Evolutionary conservation across 2,113 vertebrate species (phyloP), one percentile per base, ranked within the genome.

Genomic region (Nothoprocta perdicaria): DNA sequence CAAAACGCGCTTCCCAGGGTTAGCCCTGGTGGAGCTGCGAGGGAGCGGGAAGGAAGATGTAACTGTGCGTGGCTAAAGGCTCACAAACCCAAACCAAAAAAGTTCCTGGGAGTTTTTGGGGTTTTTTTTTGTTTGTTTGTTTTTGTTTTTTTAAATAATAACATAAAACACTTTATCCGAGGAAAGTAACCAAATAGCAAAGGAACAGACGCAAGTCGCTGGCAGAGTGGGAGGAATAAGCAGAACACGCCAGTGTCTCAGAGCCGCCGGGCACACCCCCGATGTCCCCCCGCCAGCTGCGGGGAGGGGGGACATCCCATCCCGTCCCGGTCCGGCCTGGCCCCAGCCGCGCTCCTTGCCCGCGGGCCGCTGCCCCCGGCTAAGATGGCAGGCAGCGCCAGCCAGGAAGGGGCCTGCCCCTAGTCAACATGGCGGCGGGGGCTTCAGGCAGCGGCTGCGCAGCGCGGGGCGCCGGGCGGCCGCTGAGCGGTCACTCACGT

Each of bases 141-240:
- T n/a, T n/a, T 7, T 15, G 12, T 7, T 6, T 12, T 17, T 3
- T 0, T 1, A 38, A 38, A n/a, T 21, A n/a, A 22, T 13, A 27
- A 16, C 6, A 45, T 43, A 48, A 48, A 48, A 10, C 53, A 19
- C 18, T 21, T 27, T 38, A 6, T 14, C 41, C 18, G 27, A 40
- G 8, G 26, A 17, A 14, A n/a, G 4, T 17, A 41, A 14, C 13
- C 1, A 5, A 53, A 10, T 18, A 43, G 62, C 31, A 27, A 45
- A 33, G 18, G 24, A 21, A 71, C 1, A 12, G 16, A 1, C 2
- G 2, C 40, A 12, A 8, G 29, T 18, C 6, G 6, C 75, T 48
- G 31, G 24, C 24, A 12, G 43, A 3, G 23, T 0, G 33, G 3
- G 38, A 17, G 1, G 7, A 8, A 9, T 1, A 6, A 22, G 16